Evolutionary conservation across 2,113 vertebrate species (phyloP), one percentile per base, ranked within the genome.

Genomic region (Ameiurus melas): DNA sequence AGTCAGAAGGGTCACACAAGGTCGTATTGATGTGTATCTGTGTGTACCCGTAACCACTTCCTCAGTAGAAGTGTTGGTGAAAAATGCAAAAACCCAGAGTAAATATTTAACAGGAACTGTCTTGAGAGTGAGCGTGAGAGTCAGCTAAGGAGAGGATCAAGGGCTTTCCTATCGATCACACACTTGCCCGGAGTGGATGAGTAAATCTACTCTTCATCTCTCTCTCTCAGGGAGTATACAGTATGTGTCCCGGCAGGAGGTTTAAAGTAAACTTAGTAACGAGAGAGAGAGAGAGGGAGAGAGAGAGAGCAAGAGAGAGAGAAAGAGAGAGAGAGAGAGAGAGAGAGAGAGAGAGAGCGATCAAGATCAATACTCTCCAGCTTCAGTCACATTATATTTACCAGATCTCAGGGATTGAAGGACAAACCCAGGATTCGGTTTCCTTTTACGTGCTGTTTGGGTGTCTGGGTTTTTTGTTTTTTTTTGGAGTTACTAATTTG

Each of bases 81-180:
- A 64, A 81, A 27, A 60, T 64, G 17, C n/a, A 33, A 62, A 89
- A 86, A 86, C 36, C 47, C 51, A 17, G n/a, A 89, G 75, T 60
- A 86, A 82, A 85, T 70, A 62, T 33, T 83, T 77, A 79, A 81
- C 47, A 73, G 25, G 73, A 58, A 55, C 22, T 64, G 39, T 81
- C 78, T 19, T 25, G n/a, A 27, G 47, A 33, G 17, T 43, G 39
- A 68, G 83, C n/a, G 27, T 13, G 27, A 43, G 88, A 64, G 87
- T 53, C 39, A 75, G 71, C 60, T 71, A 47, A 84, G 91, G 90
- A 90, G 90, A 70, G 87, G 89, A 90, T 92, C 89, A 92, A 90
- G 90, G 91, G 89, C 91, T 92, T 92, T 93, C 79, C 88, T 91
- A 93, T 93, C 89, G 91, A 93, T 92, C 90, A 85, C 80, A 75